Evolutionary conservation across 1,140 invertebrate genomes (phyloP), one percentile per base, ranked within the genome.

Genomic region (Sitodiplosis mosellana): DNA sequence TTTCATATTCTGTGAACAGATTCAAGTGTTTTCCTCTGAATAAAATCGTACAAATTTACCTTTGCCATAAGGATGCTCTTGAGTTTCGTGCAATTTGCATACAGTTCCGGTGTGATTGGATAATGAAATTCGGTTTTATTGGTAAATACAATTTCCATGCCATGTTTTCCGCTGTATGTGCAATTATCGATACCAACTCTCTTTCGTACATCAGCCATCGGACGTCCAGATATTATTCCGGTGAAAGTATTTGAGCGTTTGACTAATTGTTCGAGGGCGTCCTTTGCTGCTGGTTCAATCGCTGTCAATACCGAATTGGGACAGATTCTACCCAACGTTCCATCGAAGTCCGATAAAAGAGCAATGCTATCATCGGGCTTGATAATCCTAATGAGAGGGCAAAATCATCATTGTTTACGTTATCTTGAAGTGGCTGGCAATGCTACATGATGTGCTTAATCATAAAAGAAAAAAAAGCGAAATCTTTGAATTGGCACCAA

Each of bases 151-250:
- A 91, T 89, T 66, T 90, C 86, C 48, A 91, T 63, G 15, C 87
- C 88, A 58, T 91, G 88, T 65, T 84, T 90, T 19, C 87, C 88
- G 27, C 86, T 87, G 57, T 92, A 91, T 2, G 87, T 90, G n/a
- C 90, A 84, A 27, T 82, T 81, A 44, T 85, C 78, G 52, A 91
- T 88, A 27, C 27, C 83, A 33, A 92, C 83, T 77, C 87, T 87
- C 36, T 77, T 69, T 54, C 85, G 87, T 1, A 90, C 84, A 61
- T 90, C 87, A 53, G 81, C 75, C 2, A 90, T 76, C 49, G 82
- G 86, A 50, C 87, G 69, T 14, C 87, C 87, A 2, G 85, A 89
- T 43, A 91, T 80, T 45, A 92, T 79, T 14, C 84, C 81, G 50
- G 90, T 79, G 56, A 87, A 87, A 1, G 89, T 80, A 55, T 88